A percentile compares a stretch with the other conserved stretches of the same genome.
Evolutionary conservation across 2,113 vertebrate species (phyloP).

Genomic region (Terrapene triunguis): DNA sequence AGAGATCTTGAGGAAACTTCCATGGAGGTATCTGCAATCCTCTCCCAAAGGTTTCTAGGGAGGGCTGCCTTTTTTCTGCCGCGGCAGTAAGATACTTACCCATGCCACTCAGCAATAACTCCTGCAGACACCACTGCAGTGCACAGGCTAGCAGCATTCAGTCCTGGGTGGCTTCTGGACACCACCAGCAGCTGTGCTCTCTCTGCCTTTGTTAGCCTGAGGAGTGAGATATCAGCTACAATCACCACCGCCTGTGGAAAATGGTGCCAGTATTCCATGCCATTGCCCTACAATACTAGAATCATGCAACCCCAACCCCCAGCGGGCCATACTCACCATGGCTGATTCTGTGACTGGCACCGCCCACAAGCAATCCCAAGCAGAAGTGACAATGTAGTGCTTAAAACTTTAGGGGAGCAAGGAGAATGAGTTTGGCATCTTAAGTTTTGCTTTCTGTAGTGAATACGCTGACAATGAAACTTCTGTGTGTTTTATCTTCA

Average conservation of each 20-base stretch:
- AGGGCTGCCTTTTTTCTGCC: neutral
- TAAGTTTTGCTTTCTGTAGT: neutral
- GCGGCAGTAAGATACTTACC: neutral
- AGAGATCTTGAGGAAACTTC: neutral
- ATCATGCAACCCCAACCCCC: neutral
- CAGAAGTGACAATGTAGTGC: neutral
- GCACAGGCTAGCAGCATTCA: neutral
- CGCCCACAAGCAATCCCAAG: neutral
- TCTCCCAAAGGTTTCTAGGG: neutral
- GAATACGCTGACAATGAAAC: neutral
- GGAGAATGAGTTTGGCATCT: neutral
- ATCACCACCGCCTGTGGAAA: neutral
- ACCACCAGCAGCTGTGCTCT: neutral
- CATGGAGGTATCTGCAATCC: neutral
- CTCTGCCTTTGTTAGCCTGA: neutral
- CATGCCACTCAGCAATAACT: neutral
- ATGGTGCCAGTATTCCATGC: neutral
- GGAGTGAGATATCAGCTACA: neutral
- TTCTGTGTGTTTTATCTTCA: neutral
- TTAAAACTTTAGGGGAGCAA: neutral
- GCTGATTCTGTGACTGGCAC: neutral
- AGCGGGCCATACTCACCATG: neutral
- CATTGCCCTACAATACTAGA: neutral
- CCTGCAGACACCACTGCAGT: neutral
- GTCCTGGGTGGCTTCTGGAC: neutral